Evolutionary conservation across 1,140 invertebrate genomes (phyloP).

Genomic region (Brachionus paranguensis): DNA sequence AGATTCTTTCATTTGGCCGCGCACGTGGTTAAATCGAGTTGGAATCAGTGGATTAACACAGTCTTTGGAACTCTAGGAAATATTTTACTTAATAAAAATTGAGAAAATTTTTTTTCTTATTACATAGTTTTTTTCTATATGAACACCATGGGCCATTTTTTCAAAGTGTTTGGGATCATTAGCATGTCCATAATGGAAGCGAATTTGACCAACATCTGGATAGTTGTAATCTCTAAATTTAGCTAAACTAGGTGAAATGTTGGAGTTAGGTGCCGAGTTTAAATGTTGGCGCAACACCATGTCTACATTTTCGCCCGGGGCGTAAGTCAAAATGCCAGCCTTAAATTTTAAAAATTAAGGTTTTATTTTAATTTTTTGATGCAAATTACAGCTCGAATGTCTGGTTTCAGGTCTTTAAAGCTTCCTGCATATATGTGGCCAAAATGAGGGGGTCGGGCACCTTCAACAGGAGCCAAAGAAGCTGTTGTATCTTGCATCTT

Average conservation of each 20-base stretch:
- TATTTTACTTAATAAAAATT: neutral
- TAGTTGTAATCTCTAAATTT: constrained; percentile 11
- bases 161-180: constrained; percentile 51
- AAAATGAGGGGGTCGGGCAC: neutral
- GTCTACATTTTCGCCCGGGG: constrained; percentile 48
- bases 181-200: constrained; percentile 52
- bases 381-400: constrained; percentile 47
- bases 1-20: constrained; percentile 47
- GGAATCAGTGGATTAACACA: constrained; percentile 50
- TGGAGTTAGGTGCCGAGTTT: neutral
- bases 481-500: constrained; percentile 1
- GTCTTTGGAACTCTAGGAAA: constrained; percentile 44
- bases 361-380: neutral
- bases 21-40: constrained; percentile 48
- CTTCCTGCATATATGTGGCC: constrained; percentile 58
- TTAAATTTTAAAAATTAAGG: constrained; percentile 42
- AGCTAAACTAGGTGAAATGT: neutral
- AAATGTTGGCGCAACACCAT: constrained; percentile 37
- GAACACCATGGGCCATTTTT: constrained; percentile 51
- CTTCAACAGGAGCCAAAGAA: neutral
- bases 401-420: constrained; percentile 49
- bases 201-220: constrained; percentile 50
- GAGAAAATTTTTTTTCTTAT: neutral
- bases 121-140: constrained; percentile 31
- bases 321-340: constrained; percentile 52